Percentiles rank a stretch among this genome's conserved stretches.
phyloP scores from a whole-genome alignment of 2,888 invertebrate genomes.

The Coenonympha glycerion region DNA sequence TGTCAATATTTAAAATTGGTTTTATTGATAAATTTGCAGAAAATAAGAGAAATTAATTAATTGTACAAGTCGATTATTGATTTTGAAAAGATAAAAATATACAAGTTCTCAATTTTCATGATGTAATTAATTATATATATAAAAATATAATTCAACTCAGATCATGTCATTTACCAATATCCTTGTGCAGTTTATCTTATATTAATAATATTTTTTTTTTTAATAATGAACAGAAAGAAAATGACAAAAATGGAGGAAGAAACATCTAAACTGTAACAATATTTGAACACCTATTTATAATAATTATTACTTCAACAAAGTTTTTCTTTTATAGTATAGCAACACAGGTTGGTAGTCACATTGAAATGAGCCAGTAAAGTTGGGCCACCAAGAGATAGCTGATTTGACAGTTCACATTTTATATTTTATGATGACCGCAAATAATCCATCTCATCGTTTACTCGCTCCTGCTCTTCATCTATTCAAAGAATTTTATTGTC shows the following conservation, averaged over 20 bases:
- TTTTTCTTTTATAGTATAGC: conserved; percentile 53
- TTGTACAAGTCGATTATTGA: conserved; percentile 75
- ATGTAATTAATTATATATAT: conserved; percentile 72
- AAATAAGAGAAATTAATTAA: conserved; percentile 59
- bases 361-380: conserved; percentile 68
- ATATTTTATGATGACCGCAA: too few species aligned
- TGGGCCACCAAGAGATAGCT: too few species aligned
- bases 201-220: too few species aligned
- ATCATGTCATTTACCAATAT: conserved; percentile 73
- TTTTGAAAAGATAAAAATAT: conserved; percentile 72
- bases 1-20: conserved; percentile 69
- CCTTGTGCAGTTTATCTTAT: conserved; percentile 73
- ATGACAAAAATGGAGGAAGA: conserved; percentile 54
- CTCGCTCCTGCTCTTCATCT: too few species aligned
- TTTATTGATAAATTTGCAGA: conserved; percentile 74
- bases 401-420: too few species aligned
- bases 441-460: too few species aligned
- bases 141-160: conserved; percentile 75
- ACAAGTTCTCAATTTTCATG: conserved; percentile 70
- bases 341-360: conserved; percentile 63
- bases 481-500: too few species aligned
- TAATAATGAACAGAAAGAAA: conserved; percentile 59
- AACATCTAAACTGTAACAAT: conserved; percentile 74
- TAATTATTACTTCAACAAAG: conserved; percentile 71
- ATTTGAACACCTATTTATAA: conserved; percentile 73